Evolutionary conservation across 2,113 vertebrate species (phyloP).

Genomic region (Capreolus pygargus): DNA sequence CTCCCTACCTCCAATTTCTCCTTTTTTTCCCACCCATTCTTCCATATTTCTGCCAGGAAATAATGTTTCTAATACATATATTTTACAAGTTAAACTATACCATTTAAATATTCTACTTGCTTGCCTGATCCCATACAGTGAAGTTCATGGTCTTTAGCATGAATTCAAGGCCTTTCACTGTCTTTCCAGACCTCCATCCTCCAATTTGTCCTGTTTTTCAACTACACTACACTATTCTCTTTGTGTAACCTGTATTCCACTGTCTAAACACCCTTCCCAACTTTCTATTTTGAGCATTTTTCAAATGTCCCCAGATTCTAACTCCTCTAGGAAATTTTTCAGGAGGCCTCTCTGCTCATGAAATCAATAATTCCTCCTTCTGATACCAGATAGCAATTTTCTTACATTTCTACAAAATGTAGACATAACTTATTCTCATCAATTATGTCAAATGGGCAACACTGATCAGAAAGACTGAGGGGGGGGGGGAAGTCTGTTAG

Average conservation of each 20-base stretch:
- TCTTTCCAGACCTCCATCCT: neutral
- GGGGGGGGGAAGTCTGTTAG: neutral
- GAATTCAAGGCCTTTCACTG: neutral
- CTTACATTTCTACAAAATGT: neutral
- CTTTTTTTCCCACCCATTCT: neutral
- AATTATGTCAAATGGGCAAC: neutral
- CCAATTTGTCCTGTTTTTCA: neutral
- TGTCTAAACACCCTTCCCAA: neutral
- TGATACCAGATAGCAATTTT: neutral
- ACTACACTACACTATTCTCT: neutral
- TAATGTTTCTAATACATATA: neutral
- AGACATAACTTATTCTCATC: neutral
- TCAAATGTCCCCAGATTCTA: neutral
- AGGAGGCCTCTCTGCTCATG: neutral
- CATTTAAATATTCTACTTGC: neutral
- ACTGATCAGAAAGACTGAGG: neutral
- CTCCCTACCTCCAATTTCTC: neutral
- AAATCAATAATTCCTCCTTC: slow-evolving; percentile 4
- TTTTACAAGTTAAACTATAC: neutral
- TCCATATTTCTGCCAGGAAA: neutral
- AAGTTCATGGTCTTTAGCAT: neutral
- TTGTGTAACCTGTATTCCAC: neutral
- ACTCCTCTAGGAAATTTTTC: neutral
- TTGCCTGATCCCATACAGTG: neutral
- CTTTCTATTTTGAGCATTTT: neutral